Evolutionary conservation across 2,888 invertebrate genomes (phyloP), one percentile per base, ranked within the genome.

Genomic region (Falcaria lacertinaria): DNA sequence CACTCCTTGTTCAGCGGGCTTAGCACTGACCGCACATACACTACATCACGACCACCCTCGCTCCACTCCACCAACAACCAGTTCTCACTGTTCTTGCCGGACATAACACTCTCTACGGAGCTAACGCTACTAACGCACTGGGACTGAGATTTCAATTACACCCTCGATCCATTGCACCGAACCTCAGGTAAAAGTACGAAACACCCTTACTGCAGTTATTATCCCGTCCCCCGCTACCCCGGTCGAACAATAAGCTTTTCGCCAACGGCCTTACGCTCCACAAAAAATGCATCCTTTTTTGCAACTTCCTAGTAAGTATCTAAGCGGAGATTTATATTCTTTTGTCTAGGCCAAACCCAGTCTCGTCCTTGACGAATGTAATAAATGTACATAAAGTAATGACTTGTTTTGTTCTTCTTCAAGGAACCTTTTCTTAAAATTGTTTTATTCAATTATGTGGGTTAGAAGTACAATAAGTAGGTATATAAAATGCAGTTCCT

Each of bases 241-340:
- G 14, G 14, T n/a, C 15, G 65, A 76, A 81, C 80, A 83, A 85
- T 84, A 68, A 70, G 55, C 68, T 74, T 78, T 85, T 83, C 75
- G 82, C 83, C 74, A 86, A 75, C 69, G 69, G 74, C 57, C 64
- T 60, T 47, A 47, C 51, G 44, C 42, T 50, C 50, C 43, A 74
- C 76, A 82, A 86, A 83, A 84, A 84, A 76, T 51, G 61, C 69
- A 75, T 70, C 77, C 70, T 81, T 80, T 83, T 84, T 83, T 80
- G 83, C 82, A 75, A 76, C 71, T 82, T 81, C 79, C 74, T 71
- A 73, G 77, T 75, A 75, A 69, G 69, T 72, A 77, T 74, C 71
- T 67, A 68, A 73, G 69, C 62, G 54, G 64, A 69, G 66, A 58
- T 59, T 62, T 57, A 56, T 51, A 52, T 47, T 61, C 58, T 59